Percentiles rank a stretch among this genome's conserved stretches.
Evolutionary conservation across 2,797 vertebrate genomes (phyloP).

Genomic region (Paramormyrops hopkinsi): DNA sequence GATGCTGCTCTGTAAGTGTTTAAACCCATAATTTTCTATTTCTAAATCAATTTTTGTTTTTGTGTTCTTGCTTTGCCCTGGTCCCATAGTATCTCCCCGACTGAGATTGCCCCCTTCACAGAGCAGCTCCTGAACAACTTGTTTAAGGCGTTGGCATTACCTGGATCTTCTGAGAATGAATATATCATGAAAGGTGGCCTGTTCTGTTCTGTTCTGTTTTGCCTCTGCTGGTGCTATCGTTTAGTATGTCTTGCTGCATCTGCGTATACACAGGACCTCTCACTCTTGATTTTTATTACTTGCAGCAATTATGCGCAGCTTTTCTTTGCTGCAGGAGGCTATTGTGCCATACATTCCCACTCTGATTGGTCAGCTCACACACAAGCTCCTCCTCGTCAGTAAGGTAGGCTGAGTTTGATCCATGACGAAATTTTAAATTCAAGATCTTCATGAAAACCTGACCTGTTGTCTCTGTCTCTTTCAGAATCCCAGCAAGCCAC

Average conservation of each 20-base stretch:
- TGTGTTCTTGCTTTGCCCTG: background rate
- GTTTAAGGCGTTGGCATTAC: constrained; percentile 87
- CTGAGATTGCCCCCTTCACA: constrained; percentile 84
- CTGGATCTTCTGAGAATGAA: constrained; percentile 94
- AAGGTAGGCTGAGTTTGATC: constrained; percentile 68
- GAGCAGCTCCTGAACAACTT: constrained; percentile 89
- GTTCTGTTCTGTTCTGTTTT: constrained; percentile 22
- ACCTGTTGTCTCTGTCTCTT: constrained; percentile 17
- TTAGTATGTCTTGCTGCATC: background rate
- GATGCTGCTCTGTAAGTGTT: background rate
- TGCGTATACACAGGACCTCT: background rate
- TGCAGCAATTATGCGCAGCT: constrained; percentile 96
- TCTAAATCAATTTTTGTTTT: background rate
- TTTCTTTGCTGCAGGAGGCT: constrained; percentile 91
- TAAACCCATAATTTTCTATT: background rate
- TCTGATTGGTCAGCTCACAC: constrained; percentile 90
- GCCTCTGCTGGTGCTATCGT: background rate
- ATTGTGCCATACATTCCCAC: constrained; percentile 93
- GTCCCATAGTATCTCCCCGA: constrained; percentile 72
- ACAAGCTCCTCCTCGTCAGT: constrained; percentile 92
- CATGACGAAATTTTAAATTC: background rate
- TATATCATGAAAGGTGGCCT: constrained; percentile 97
- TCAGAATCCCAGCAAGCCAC: constrained; percentile 98
- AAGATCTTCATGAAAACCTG: background rate
- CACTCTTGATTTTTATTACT: constrained; percentile 10